Conservation (phyloP, 2,113 vertebrate genomes). For the Caracal caracal region DNA sequence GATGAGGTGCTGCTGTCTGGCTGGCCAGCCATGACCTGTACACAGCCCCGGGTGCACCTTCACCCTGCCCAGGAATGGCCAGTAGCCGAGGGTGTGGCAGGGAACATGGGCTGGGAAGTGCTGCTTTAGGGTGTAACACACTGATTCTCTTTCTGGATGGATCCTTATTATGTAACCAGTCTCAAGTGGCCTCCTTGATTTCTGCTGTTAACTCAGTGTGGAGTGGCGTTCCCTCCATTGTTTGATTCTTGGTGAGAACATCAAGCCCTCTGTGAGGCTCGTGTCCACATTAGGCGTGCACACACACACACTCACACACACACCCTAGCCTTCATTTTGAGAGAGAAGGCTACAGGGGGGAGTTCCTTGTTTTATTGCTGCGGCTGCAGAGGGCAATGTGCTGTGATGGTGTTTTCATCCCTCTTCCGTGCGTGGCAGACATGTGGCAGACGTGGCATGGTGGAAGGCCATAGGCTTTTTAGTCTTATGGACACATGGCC, state of each 20-base stretch:
- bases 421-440: fast-evolving
- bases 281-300: not conserved
- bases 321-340: not conserved
- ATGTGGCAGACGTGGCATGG: fast-evolving
- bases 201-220: not conserved
- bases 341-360: not conserved
- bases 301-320: not conserved
- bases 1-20: fast-evolving
- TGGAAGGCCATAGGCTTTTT: fast-evolving
- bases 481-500: not conserved
- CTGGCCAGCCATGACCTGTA: fast-evolving
- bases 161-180: not conserved
- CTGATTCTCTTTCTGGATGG: not conserved
- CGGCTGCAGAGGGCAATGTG: not conserved
- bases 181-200: not conserved
- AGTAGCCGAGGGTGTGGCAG: fast-evolving
- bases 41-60: fast-evolving
- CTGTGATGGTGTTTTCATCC: fast-evolving
- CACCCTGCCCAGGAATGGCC: fast-evolving
- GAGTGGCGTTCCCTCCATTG: not conserved
- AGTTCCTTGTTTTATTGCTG: fast-evolving
- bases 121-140: fast-evolving
- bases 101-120: fast-evolving
- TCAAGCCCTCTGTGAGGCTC: not conserved
- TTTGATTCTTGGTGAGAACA: not conserved